These are phyloP conservation scores for Syrphus vitripennis DNA, from an alignment of 2,888 invertebrate species.

Conservation along the genomic window DNA sequence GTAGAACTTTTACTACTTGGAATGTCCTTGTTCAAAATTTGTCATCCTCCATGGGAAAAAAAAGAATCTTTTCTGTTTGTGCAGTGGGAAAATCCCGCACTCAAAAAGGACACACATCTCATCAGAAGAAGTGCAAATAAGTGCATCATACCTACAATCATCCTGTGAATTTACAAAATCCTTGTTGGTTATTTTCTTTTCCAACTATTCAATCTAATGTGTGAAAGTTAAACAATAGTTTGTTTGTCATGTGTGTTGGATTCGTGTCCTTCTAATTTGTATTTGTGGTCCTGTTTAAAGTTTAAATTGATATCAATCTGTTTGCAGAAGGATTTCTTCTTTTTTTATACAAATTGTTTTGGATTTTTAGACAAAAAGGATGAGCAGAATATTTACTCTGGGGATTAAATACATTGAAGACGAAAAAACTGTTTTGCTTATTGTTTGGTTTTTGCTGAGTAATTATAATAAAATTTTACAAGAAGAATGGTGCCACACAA, in stretches of 20 bases:
- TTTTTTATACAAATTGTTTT: constrained; percentile 6
- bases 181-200: not conserved
- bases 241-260: constrained; percentile 57
- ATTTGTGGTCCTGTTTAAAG: constrained; percentile 67
- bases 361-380: constrained; percentile 7
- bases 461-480: constrained; percentile 16
- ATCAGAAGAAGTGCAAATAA: constrained; percentile 65
- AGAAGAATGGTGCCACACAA: not conserved
- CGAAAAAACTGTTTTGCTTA: not conserved
- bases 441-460: not conserved
- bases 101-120: constrained; percentile 56
- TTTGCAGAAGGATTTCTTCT: constrained; percentile 60
- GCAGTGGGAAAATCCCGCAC: constrained; percentile 44
- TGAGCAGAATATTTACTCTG: constrained; percentile 10
- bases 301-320: constrained; percentile 71
- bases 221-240: constrained; percentile 68
- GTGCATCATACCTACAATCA: constrained; percentile 38
- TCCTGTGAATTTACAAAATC: not conserved
- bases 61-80: constrained; percentile 1
- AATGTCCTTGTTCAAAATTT: constrained; percentile 52
- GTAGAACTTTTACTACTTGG: not conserved
- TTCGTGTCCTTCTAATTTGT: constrained; percentile 64
- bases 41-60: constrained; percentile 27
- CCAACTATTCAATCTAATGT: constrained; percentile 34
- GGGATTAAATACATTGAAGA: constrained; percentile 8